Base-by-base conservation (phyloP, 2,113 vertebrate species). In the Agelaius phoeniceus region DNA sequence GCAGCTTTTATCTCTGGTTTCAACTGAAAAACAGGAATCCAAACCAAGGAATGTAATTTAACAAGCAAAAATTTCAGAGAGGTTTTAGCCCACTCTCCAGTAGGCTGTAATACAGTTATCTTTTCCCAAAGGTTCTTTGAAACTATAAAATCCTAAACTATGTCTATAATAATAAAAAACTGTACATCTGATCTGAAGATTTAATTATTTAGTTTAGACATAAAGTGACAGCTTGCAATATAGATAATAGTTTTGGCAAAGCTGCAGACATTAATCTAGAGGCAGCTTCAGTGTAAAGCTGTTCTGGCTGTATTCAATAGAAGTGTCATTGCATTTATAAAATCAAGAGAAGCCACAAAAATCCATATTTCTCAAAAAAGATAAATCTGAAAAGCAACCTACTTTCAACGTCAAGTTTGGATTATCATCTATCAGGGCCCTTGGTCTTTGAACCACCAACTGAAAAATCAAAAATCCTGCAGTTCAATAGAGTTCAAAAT, bases 181-280 rank as follows among this genome's bases (percentile, higher is more conserved):
- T 12, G 4, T 44, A 91, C 21, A 82, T 84, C 66, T 74, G 73
- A 93, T 83, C 83, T 85, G 59, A 86, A 93, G 75, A 88, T 76
- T 85, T 86, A 94, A 93, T 93, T 93, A 84, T 71, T 72, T 9
- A 2, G 41, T 91, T 94, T 76, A 63, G 67, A 85, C 82, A 74
- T 31, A 30, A 88, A 85, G 55, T 67, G 78, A 89, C 71, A 96
- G 74, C 74, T 96, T 91, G 87, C 81, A 96, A 77, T 74, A 65
- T 9, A 87, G 75, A 65, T 82, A 76, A 91, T 44, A 39, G 78
- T 66, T 87, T 24, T 87, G 84, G 82, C 67, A 95, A 85, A 74
- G n/a, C 31, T 78, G 41, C 44, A 80, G 62, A 69, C 43, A 51
- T 63, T 86, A 84, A 83, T 83, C 68, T 59, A 88, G 63, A 74